A percentile compares a stretch with the other conserved stretches of the same genome.
phyloP scores from a whole-genome alignment of 2,113 vertebrate genomes.

The Alosa alosa region DNA sequence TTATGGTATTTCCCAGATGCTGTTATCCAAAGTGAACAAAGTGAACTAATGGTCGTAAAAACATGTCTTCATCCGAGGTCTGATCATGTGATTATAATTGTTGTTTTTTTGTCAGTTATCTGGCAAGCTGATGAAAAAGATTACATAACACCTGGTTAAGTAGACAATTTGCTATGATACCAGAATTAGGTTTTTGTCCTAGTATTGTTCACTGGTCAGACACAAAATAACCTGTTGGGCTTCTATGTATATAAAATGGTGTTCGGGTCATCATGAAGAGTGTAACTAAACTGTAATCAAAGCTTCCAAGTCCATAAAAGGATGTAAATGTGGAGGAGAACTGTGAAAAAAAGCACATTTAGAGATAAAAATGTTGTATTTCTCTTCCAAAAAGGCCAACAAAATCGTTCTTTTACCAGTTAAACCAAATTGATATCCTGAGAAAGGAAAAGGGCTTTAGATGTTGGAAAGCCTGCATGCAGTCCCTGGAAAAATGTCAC shows the following conservation, averaged over 20 bases:
- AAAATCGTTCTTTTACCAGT: neutral
- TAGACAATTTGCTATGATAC: neutral
- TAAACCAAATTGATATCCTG: slow-evolving; percentile 26
- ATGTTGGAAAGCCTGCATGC: slow-evolving; percentile 31
- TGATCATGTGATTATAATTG: neutral
- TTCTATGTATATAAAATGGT: neutral
- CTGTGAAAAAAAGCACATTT: slow-evolving; percentile 4
- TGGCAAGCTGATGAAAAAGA: too few species aligned
- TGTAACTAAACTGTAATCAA: neutral
- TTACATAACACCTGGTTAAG: neutral
- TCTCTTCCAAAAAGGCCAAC: neutral
- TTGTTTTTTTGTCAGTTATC: too few species aligned
- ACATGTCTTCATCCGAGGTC: neutral
- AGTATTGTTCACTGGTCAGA: too few species aligned
- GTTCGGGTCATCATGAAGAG: neutral
- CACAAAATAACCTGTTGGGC: too few species aligned
- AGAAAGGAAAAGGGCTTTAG: slow-evolving; percentile 27
- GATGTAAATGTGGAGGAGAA: neutral
- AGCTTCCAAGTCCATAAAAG: neutral
- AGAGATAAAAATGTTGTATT: neutral
- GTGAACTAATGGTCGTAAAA: neutral
- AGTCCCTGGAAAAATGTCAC: slow-evolving; percentile 46
- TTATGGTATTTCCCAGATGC: too few species aligned
- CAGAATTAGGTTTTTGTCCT: too few species aligned
- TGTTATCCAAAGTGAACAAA: too few species aligned